These are phyloP conservation scores for Colostygia pectinataria DNA, from an alignment of 2,888 invertebrate species.

Conservation along the genomic window DNA sequence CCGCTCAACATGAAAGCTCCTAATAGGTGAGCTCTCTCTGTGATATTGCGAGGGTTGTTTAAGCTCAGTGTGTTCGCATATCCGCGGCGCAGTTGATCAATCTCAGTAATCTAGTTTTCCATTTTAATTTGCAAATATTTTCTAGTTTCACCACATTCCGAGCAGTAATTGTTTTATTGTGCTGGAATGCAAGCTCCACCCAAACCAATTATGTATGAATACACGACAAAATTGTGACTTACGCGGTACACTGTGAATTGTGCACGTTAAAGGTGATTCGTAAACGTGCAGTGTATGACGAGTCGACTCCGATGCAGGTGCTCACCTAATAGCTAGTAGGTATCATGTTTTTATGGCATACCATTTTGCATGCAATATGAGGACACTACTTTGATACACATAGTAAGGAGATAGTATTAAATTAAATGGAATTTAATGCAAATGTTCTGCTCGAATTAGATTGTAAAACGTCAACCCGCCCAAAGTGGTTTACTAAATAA, in stretches of 20 bases:
- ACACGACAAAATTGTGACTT: conserved; percentile 44
- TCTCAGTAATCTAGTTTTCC: conserved; percentile 50
- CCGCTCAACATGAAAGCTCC: background rate
- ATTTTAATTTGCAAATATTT: conserved; percentile 61
- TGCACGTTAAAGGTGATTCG: conserved; percentile 16
- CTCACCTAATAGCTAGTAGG: conserved; percentile 41
- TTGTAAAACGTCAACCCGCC: background rate
- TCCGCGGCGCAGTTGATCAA: conserved; percentile 39
- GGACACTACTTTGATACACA: conserved; percentile 14
- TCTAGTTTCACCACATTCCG: conserved; percentile 73
- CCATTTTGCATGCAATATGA: conserved; percentile 36
- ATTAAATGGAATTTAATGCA: background rate
- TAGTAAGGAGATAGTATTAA: conserved; percentile 7
- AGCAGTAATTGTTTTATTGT: conserved; percentile 58
- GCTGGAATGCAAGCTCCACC: conserved; percentile 59
- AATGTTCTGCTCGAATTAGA: conserved; percentile 3
- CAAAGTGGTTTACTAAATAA: conserved; percentile 2
- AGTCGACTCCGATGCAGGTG: conserved; percentile 43
- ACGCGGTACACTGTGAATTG: background rate
- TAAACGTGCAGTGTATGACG: conserved; percentile 30
- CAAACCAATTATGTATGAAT: conserved; percentile 54
- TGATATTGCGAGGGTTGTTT: too few relatives aligned
- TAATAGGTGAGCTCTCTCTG: too few relatives aligned
- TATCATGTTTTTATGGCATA: conserved; percentile 46
- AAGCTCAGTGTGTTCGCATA: background rate